phyloP scores from a whole-genome alignment of 2,888 invertebrate species.

The Ochropacha duplaris region DNA sequence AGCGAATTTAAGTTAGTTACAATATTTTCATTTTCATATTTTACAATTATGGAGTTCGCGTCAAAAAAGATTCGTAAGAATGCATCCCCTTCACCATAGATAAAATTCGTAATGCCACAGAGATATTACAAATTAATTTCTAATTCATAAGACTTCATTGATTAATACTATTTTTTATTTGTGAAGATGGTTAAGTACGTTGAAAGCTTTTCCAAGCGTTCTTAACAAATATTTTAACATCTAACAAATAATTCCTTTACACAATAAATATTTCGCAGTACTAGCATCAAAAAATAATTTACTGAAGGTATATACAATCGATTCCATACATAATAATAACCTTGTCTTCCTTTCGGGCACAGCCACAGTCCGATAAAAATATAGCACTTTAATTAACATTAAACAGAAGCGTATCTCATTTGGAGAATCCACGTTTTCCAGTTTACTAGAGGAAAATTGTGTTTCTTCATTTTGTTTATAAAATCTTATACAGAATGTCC shows the following conservation, averaged over 20 bases:
- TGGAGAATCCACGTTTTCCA: too few species aligned
- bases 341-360: not conserved
- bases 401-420: too few species aligned
- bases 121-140: conserved; percentile 5
- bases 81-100: conserved; percentile 47
- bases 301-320: too few species aligned
- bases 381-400: not conserved
- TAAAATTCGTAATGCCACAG: conserved; percentile 18
- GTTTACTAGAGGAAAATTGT: too few species aligned
- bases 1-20: conserved; percentile 59
- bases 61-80: conserved; percentile 52
- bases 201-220: not conserved
- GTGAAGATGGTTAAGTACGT: not conserved
- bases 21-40: conserved; percentile 37
- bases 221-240: too few species aligned
- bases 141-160: not conserved
- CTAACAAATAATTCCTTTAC: not conserved
- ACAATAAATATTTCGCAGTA: not conserved
- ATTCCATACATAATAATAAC: not conserved
- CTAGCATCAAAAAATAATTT: not conserved
- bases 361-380: not conserved
- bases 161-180: not conserved
- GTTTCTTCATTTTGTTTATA: too few species aligned
- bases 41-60: conserved; percentile 43
- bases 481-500: too few species aligned